A percentile compares a stretch with the other conserved stretches of the same genome.
Evolutionary conservation across 1,140 invertebrate genomes (phyloP).

Genomic region (Ceratina japonica): DNA sequence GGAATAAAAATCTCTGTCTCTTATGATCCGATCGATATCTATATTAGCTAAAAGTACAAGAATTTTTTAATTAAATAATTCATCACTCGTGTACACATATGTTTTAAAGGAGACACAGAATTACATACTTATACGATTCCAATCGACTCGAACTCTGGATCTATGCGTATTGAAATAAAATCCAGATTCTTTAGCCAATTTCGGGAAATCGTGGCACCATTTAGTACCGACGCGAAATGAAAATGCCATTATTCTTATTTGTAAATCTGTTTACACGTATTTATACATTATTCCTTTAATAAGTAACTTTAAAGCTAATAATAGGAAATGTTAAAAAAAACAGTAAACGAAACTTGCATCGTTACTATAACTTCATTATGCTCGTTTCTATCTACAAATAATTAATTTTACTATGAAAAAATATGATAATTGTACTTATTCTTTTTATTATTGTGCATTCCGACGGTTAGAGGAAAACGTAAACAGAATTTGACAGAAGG

Average conservation of each 20-base stretch:
- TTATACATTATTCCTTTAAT: slow-evolving; percentile 2
- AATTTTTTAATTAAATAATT: background rate
- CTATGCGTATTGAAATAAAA: slow-evolving; percentile 83
- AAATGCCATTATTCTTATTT: slow-evolving; percentile 72
- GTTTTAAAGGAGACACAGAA: background rate
- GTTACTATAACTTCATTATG: slow-evolving; percentile 8
- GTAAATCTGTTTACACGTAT: slow-evolving; percentile 16
- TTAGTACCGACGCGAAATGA: slow-evolving; percentile 81
- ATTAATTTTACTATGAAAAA: background rate
- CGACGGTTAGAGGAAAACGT: slow-evolving; percentile 13
- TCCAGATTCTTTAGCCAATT: slow-evolving; percentile 83
- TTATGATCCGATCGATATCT: slow-evolving; percentile 83
- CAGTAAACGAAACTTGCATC: background rate
- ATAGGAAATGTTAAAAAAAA: slow-evolving; percentile 2
- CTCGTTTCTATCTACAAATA: slow-evolving; percentile 24
- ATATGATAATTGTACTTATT: slow-evolving; percentile 6
- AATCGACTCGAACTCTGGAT: slow-evolving; percentile 81
- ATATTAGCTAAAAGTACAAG: slow-evolving; percentile 79
- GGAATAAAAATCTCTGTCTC: slow-evolving; percentile 82
- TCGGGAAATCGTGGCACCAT: slow-evolving; percentile 85
- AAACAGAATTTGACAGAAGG: slow-evolving; percentile 38
- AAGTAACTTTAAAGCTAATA: background rate
- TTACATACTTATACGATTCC: slow-evolving; percentile 84
- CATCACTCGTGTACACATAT: background rate
- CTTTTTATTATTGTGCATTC: slow-evolving; percentile 11